A percentile compares a stretch with the other conserved stretches of the same genome.
These are phyloP conservation scores for Bombus ignitus DNA, from an alignment of 1,140 invertebrate species.

Conservation along the genomic window DNA sequence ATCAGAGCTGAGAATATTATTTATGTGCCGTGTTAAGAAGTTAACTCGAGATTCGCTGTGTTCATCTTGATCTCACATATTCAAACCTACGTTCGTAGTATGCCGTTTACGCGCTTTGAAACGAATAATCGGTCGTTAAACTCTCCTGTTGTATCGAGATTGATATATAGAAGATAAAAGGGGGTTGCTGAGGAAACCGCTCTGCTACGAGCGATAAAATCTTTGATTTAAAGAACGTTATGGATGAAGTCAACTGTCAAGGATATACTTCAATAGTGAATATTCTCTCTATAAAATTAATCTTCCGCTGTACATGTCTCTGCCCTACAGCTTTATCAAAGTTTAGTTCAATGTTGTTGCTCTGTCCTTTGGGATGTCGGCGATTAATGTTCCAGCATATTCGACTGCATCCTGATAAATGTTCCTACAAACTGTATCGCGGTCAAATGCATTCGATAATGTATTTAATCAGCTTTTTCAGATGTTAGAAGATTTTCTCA, in stretches of 20 bases:
- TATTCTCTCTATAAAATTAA: conserved; percentile 19
- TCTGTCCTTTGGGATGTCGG: conserved; percentile 2
- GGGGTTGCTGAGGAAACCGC: background rate
- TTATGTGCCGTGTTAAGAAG: conserved; percentile 32
- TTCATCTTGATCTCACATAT: background rate
- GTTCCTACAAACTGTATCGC: background rate
- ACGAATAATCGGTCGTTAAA: background rate
- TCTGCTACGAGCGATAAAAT: background rate
- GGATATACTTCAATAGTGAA: background rate
- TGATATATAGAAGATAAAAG: background rate
- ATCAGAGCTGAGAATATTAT: conserved; percentile 10
- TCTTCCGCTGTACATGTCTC: background rate
- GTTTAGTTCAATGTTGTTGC: conserved; percentile 15
- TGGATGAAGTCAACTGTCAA: background rate
- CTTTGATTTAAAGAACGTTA: background rate
- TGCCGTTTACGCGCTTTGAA: background rate
- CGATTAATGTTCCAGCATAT: background rate
- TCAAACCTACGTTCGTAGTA: background rate
- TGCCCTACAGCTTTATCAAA: conserved; percentile 8
- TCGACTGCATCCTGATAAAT: background rate
- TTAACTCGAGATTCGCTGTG: background rate
- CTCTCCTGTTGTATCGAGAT: background rate
- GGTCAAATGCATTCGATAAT: background rate
- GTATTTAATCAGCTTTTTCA: too few species aligned
- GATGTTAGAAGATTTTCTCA: too few species aligned